Percentiles rank a stretch among this genome's conserved stretches.
Evolutionary conservation across 2,113 vertebrate species (phyloP).

Genomic region (Pterocles gutturalis): DNA sequence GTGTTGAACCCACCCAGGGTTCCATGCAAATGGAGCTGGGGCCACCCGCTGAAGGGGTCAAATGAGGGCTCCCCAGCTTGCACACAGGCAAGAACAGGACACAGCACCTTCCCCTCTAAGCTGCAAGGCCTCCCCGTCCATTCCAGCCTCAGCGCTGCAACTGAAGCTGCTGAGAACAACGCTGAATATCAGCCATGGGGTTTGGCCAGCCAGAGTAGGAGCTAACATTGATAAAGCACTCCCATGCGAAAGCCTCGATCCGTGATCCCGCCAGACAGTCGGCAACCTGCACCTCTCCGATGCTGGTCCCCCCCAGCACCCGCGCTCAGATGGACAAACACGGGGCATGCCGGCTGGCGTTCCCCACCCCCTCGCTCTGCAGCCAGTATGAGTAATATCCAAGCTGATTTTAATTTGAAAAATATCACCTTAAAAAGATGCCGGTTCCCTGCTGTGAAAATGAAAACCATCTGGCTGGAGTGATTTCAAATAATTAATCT

Average conservation of each 20-base stretch:
- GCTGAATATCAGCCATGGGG: not conserved
- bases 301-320: not conserved
- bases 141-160: not conserved
- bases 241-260: fast-evolving
- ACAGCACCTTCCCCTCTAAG: not conserved
- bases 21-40: fast-evolving
- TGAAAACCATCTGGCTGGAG: slow-evolving; percentile 81
- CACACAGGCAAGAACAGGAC: not conserved
- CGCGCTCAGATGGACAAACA: not conserved
- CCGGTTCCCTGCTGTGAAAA: slow-evolving; percentile 82
- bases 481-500: slow-evolving; percentile 83
- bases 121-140: not conserved
- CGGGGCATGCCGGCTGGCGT: not conserved
- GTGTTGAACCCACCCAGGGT: not conserved
- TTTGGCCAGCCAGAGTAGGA: not conserved
- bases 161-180: not conserved
- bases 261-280: not conserved
- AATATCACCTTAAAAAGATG: slow-evolving; percentile 81
- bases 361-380: slow-evolving; percentile 62
- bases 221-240: not conserved
- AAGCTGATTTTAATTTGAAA: slow-evolving; percentile 84
- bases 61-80: not conserved
- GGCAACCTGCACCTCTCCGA: slow-evolving; percentile 10
- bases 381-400: slow-evolving; percentile 75
- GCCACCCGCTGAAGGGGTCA: not conserved